Evolutionary conservation across 2,113 vertebrate genomes (phyloP).

Genomic region (Malurus melanocephalus): DNA sequence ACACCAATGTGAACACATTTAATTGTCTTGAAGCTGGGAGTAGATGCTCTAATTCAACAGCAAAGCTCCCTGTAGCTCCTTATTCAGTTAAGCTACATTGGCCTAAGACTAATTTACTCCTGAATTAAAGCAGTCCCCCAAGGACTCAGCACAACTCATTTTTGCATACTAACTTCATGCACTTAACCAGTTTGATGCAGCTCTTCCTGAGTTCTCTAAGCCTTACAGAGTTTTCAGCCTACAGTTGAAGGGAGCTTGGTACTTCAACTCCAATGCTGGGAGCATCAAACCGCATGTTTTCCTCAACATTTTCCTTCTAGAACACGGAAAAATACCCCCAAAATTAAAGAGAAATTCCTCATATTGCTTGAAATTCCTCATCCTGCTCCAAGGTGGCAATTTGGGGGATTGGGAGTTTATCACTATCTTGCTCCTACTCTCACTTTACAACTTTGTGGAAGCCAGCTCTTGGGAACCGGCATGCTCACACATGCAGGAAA

Average conservation of each 20-base stretch:
- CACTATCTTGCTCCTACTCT: not conserved
- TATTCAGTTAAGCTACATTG: slow-evolving; percentile 35
- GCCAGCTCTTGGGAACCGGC: not conserved
- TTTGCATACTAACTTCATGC: not conserved
- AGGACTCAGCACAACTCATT: slow-evolving; percentile 19
- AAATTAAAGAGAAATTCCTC: not conserved
- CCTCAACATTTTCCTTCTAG: not conserved
- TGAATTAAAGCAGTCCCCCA: slow-evolving; percentile 31
- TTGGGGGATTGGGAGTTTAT: not conserved
- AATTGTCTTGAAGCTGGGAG: slow-evolving; percentile 20
- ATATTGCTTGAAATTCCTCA: not conserved
- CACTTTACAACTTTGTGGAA: not conserved
- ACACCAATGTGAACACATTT: not conserved
- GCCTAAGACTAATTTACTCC: slow-evolving; percentile 40
- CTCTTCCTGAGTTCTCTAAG: not conserved
- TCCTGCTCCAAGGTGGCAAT: not conserved
- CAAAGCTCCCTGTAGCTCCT: slow-evolving; percentile 33
- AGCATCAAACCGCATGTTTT: not conserved
- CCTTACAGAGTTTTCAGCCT: not conserved
- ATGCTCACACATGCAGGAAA: not conserved
- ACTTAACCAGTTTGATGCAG: not conserved
- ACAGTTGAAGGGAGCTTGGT: not conserved
- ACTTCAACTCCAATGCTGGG: not conserved
- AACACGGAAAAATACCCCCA: not conserved
- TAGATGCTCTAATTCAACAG: slow-evolving; percentile 39